phyloP scores from a whole-genome alignment of 2,797 vertebrate genomes.

The Corythornis leucogaster region DNA sequence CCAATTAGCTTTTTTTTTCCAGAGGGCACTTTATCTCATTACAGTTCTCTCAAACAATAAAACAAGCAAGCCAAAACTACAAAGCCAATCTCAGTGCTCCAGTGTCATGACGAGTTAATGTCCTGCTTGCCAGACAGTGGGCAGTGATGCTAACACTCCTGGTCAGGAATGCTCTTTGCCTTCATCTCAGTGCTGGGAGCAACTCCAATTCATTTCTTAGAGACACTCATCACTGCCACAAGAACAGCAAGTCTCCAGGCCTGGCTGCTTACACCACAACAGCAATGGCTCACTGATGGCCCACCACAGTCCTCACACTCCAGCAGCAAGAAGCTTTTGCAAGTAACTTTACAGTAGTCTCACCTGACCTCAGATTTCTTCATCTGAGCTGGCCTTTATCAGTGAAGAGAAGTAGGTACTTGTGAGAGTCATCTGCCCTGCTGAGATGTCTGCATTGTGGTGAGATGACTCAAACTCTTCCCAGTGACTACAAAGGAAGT shows the following conservation, averaged over 20 bases:
- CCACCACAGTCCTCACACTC: not conserved
- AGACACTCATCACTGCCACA: not conserved
- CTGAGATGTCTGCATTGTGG: not conserved
- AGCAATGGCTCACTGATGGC: not conserved
- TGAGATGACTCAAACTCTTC: not conserved
- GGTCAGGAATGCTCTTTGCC: not conserved
- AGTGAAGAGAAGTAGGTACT: not conserved
- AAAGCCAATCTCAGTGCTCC: not conserved
- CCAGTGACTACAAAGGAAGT: not conserved
- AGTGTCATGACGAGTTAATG: not conserved
- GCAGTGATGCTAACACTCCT: not conserved
- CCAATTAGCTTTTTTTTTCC: not conserved
- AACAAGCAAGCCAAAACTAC: constrained; percentile 14
- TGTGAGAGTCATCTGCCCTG: not conserved
- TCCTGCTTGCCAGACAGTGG: not conserved
- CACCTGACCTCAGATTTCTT: not conserved
- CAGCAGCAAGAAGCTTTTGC: not conserved
- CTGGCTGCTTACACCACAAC: not conserved
- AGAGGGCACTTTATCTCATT: not conserved
- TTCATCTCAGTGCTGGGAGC: not conserved
- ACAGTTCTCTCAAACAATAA: constrained; percentile 4
- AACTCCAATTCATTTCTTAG: not conserved
- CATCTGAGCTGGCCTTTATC: not conserved
- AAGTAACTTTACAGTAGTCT: not conserved
- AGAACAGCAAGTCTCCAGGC: not conserved